phyloP scores from a whole-genome alignment of 2,113 vertebrate genomes.

The Hemichromis elongatus region DNA sequence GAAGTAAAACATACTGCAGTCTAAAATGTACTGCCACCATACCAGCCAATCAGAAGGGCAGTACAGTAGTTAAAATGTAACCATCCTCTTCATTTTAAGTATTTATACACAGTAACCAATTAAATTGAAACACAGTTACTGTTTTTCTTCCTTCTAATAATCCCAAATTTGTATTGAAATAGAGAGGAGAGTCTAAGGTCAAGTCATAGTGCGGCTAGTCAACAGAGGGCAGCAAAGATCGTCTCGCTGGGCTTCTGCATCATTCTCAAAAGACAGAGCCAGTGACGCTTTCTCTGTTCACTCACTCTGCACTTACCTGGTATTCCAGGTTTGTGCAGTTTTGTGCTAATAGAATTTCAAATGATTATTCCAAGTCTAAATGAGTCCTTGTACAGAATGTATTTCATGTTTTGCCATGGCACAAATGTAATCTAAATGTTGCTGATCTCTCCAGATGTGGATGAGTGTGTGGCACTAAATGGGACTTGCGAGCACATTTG shows the following conservation, averaged over 20 bases:
- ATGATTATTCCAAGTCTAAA: neutral
- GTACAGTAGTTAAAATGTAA: neutral
- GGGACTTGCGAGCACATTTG: slow-evolving; percentile 71
- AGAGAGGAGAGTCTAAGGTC: neutral
- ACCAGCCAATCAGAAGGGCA: neutral
- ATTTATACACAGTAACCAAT: neutral
- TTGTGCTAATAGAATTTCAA: neutral
- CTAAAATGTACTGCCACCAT: neutral
- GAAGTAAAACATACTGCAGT: neutral
- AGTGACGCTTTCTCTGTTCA: neutral
- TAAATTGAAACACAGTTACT: neutral
- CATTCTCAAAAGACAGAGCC: neutral
- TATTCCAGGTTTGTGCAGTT: neutral
- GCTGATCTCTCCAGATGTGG: slow-evolving; percentile 61
- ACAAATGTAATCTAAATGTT: neutral
- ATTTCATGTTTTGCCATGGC: neutral
- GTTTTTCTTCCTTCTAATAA: neutral
- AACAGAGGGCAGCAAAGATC: neutral
- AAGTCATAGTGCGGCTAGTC: neutral
- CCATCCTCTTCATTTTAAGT: neutral
- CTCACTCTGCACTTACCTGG: neutral
- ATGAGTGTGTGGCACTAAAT: slow-evolving; percentile 64
- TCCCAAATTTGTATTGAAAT: neutral
- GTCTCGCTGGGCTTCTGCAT: neutral
- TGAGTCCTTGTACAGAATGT: neutral